Evolutionary conservation across 1,140 invertebrate genomes (phyloP).

Genomic region (Lamellibrachia luymesi): DNA sequence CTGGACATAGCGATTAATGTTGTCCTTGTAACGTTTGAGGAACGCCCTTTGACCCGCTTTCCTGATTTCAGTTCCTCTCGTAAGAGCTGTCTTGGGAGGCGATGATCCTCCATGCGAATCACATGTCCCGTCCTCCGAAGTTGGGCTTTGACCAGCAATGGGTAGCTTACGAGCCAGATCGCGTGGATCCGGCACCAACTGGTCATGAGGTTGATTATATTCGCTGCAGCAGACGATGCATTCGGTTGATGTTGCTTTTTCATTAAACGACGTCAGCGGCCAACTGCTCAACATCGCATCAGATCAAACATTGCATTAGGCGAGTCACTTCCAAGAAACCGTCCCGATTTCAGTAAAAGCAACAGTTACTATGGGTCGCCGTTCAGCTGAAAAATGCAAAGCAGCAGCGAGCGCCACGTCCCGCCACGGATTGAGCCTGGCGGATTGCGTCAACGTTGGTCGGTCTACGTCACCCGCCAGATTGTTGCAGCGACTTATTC

Average conservation of each 20-base stretch:
- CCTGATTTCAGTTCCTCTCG: no score
- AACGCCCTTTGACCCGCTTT: no score
- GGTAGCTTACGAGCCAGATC: no score
- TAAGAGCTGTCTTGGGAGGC: no score
- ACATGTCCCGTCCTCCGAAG: no score
- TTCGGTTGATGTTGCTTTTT: background rate
- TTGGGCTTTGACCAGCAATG: no score
- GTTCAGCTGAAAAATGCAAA: background rate
- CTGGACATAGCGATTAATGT: no score
- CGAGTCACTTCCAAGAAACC: background rate
- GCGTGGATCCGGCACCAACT: background rate
- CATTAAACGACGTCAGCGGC: background rate
- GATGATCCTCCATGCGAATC: no score
- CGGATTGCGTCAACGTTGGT: background rate
- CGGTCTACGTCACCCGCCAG: background rate
- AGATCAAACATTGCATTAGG: background rate
- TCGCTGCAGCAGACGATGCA: background rate
- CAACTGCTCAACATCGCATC: background rate
- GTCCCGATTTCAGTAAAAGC: background rate
- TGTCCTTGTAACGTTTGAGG: no score
- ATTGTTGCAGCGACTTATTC: background rate
- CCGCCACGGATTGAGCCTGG: no score
- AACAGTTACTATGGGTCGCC: background rate
- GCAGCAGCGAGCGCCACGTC: background rate
- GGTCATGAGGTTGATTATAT: background rate